Evolutionary conservation across 2,113 vertebrate genomes (phyloP).

Genomic region (Xyliphius kryptos): DNA sequence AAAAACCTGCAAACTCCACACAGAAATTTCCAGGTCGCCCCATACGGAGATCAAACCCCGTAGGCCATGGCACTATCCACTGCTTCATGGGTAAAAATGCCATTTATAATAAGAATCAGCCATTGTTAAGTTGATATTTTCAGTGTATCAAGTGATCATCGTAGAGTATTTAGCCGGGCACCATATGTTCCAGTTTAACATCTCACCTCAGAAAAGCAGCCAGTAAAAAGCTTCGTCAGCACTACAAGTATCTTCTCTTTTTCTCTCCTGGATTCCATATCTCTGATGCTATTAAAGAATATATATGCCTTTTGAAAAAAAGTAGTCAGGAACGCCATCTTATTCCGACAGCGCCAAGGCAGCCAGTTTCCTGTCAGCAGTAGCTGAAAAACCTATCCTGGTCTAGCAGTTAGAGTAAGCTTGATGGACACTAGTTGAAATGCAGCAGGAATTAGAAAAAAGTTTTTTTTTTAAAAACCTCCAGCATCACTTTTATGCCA

Average conservation of each 20-base stretch:
- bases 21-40: too few relatives aligned
- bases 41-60: too few relatives aligned
- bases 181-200: not conserved
- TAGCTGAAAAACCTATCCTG: slow-evolving; percentile 6
- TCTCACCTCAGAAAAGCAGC: slow-evolving; percentile 6
- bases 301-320: slow-evolving; percentile 8
- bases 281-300: slow-evolving; percentile 7
- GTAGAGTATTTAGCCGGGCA: not conserved
- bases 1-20: too few relatives aligned
- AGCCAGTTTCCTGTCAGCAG: slow-evolving; percentile 23
- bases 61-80: too few relatives aligned
- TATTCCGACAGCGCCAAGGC: slow-evolving; percentile 18
- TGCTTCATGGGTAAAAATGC: too few relatives aligned
- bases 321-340: slow-evolving; percentile 13
- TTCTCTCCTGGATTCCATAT: slow-evolving; percentile 1
- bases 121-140: too few relatives aligned
- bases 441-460: slow-evolving; percentile 4
- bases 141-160: too few relatives aligned
- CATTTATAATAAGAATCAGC: too few relatives aligned
- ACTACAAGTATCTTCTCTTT: slow-evolving; percentile 9
- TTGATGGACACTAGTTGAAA: slow-evolving; percentile 30
- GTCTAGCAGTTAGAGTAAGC: slow-evolving; percentile 8
- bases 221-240: not conserved
- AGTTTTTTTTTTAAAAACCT: slow-evolving; percentile 16
- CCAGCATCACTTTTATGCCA: slow-evolving; percentile 9